These are phyloP conservation scores for Pachypanchax playfairii DNA, from an alignment of 2,113 vertebrate species.

Conservation along the genomic window DNA sequence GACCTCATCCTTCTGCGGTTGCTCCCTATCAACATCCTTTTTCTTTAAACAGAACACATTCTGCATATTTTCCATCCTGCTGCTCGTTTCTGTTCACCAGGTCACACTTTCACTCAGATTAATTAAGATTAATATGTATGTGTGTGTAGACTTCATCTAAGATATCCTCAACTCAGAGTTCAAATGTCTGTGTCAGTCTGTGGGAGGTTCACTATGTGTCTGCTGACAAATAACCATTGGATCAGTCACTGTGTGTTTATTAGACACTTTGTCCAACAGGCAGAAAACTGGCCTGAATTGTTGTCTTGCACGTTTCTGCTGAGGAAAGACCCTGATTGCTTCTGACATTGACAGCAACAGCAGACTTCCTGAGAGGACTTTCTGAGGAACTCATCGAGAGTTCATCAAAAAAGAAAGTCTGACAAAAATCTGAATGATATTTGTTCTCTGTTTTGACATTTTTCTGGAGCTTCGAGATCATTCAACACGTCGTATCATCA, in stretches of 20 bases:
- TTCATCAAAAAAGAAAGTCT: conserved; percentile 34
- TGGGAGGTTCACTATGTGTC: conserved; percentile 22
- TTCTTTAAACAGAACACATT: conserved; percentile 41
- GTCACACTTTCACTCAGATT: conserved; percentile 50
- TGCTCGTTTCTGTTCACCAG: conserved; percentile 48
- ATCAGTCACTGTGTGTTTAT: conserved; percentile 56
- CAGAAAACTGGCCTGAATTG: conserved; percentile 69
- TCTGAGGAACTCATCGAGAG: too few relatives aligned
- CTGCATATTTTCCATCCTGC: conserved; percentile 61
- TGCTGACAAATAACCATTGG: conserved; percentile 49
- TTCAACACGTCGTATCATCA: neutral
- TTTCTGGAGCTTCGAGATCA: conserved; percentile 13
- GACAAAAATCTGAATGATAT: conserved; percentile 41
- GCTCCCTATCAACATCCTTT: conserved; percentile 47
- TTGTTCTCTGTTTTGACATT: too few relatives aligned
- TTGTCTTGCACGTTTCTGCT: conserved; percentile 57
- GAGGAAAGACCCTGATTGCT: conserved; percentile 59
- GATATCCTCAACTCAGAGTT: conserved; percentile 17
- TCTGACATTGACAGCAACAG: conserved; percentile 76
- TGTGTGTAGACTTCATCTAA: conserved; percentile 6
- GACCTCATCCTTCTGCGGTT: conserved; percentile 15
- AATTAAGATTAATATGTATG: conserved; percentile 1
- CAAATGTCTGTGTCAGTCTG: conserved; percentile 31
- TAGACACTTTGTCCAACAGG: conserved; percentile 61
- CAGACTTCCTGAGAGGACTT: conserved; percentile 59